Percentiles rank a stretch among this genome's conserved stretches.
phyloP scores from a whole-genome alignment of 2,113 vertebrate species.

The Gobio gobio region DNA sequence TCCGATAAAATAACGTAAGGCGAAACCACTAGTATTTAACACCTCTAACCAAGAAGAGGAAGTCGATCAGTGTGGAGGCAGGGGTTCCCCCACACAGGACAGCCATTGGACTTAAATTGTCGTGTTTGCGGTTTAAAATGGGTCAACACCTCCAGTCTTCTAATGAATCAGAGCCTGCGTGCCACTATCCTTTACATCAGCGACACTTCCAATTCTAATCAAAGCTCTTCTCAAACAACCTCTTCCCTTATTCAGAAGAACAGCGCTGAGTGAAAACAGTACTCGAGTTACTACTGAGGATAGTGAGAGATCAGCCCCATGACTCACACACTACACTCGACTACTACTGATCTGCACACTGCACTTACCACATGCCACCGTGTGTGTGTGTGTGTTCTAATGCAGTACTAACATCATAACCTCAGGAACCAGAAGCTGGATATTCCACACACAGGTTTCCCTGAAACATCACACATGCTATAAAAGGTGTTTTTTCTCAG shows the following conservation, averaged over 20 bases:
- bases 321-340: conserved; percentile 5
- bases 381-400: too few species aligned
- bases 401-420: conserved; percentile 12
- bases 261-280: background rate
- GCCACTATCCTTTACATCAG: background rate
- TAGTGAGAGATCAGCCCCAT: background rate
- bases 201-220: background rate
- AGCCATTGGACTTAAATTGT: background rate
- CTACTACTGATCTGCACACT: background rate
- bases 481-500: conserved; percentile 15
- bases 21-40: conserved; percentile 31
- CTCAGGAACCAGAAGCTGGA: conserved; percentile 12
- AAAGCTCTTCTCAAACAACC: background rate
- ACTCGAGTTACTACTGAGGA: background rate
- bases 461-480: background rate
- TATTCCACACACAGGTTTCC: conserved; percentile 18
- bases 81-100: conserved; percentile 42
- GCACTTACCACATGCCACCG: conserved; percentile 5
- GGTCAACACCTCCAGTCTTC: conserved; percentile 40
- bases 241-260: background rate
- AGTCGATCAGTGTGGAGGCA: background rate
- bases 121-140: conserved; percentile 25
- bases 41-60: conserved; percentile 25
- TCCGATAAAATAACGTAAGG: conserved; percentile 31
- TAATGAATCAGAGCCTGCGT: conserved; percentile 19